phyloP scores from a whole-genome alignment of 2,888 invertebrate species.

The Agriopis leucophaearia region DNA sequence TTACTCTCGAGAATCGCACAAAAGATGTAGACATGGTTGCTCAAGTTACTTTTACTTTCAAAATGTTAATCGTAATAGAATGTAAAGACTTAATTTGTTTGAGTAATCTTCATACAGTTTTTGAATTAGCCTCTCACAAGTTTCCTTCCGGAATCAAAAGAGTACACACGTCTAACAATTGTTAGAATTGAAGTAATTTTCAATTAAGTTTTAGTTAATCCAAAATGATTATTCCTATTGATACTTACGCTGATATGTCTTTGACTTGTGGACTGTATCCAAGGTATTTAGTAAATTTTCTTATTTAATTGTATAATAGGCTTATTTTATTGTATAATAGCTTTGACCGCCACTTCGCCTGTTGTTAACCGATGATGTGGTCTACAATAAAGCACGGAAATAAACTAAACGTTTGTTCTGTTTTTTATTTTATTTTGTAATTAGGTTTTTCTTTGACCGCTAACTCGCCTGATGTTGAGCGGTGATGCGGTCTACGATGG shows the following conservation, averaged over 20 bases:
- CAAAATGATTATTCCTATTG: conserved; percentile 41
- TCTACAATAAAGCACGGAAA: no score
- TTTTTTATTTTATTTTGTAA: no score
- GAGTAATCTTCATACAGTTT: conserved; percentile 31
- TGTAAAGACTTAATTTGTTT: conserved; percentile 35
- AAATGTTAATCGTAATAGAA: conserved; percentile 44
- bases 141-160: conserved; percentile 25
- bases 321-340: no score
- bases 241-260: conserved; percentile 36
- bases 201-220: conserved; percentile 8
- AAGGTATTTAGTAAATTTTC: conserved; percentile 26
- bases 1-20: conserved; percentile 20
- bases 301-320: neutral
- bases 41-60: conserved; percentile 47
- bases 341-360: no score
- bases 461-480: no score
- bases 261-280: conserved; percentile 38
- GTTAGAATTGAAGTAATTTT: conserved; percentile 5
- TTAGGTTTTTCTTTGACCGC: no score
- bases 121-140: conserved; percentile 39
- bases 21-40: conserved; percentile 34
- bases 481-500: no score
- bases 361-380: no score
- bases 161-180: conserved; percentile 30
- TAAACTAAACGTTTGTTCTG: no score